Evolutionary conservation across 2,888 invertebrate species (phyloP), one percentile per base, ranked within the genome.

Genomic region (Baronia brevicornis): DNA sequence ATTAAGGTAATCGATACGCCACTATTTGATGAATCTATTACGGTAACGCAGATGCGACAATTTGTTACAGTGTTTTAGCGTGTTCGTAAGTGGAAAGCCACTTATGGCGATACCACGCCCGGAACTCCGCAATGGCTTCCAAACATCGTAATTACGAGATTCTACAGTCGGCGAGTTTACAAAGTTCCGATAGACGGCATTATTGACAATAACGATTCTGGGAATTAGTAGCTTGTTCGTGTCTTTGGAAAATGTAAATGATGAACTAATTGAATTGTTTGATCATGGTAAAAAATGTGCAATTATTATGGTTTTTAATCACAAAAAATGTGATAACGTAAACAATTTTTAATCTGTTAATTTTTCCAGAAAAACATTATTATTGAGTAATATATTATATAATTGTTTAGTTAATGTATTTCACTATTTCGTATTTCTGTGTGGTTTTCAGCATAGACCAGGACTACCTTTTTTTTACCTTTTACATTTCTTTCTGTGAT

Each of bases 131-230:
- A 53, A 48, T 48, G 47, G 54, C 51, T 41, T 30, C 56, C 54
- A 63, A 64, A 70, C 62, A 65, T 49, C 46, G 60, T 71, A 67
- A 77, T 68, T 59, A 69, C 59, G 60, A 58, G 58, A 63, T 62
- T 63, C 62, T 58, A 59, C 54, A 61, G 57, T 50, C 62, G 60
- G 60, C 51, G 42, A 48, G 46, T 43, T 47, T 51, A 58, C 51
- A 48, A 46, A 49, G 51, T 51, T 51, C 55, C 56, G 56, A 67
- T 63, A 59, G 52, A 38, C 48, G 54, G 60, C 55, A 59, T 69
- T 66, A 70, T 57, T 64, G 70, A 73, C 69, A 74, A 73, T 69
- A 70, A 60, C 56, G 59, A 54, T 56, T 58, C 60, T 63, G 56
- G 60, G 57, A 61, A 60, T 66, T 63, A 62, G 58, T 57, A 48